Percentiles rank a stretch among this genome's conserved stretches.
These are phyloP conservation scores for Spodoptera littoralis DNA, from an alignment of 2,888 invertebrate genomes.

Conservation along the genomic window DNA sequence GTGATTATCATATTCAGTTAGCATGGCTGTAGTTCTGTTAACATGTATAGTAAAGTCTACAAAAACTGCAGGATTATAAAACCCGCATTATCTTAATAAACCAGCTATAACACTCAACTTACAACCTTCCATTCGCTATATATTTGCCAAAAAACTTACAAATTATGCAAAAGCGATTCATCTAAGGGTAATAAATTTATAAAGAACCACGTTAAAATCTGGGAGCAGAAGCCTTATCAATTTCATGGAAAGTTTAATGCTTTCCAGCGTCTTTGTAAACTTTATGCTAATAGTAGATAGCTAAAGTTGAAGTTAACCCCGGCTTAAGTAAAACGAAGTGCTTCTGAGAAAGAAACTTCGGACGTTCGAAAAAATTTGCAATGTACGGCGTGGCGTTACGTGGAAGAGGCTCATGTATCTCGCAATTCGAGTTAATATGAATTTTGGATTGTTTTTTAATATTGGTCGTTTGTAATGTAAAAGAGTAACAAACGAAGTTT, in stretches of 20 bases:
- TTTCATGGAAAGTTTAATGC: conserved; percentile 80
- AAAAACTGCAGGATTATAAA: too few relatives aligned
- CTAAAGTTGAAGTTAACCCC: conserved; percentile 76
- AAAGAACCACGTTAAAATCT: conserved; percentile 76
- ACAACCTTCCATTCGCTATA: not conserved
- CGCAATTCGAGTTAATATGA: too few relatives aligned
- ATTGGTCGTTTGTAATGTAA: too few relatives aligned
- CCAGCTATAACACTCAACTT: too few relatives aligned
- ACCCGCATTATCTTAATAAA: too few relatives aligned
- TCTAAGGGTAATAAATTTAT: conserved; percentile 71
- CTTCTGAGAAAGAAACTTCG: conserved; percentile 73
- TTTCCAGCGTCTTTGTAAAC: conserved; percentile 75
- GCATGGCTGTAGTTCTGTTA: too few relatives aligned
- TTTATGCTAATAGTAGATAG: conserved; percentile 85
- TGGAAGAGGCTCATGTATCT: too few relatives aligned
- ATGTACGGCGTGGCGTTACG: conserved; percentile 50
- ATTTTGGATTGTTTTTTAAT: too few relatives aligned
- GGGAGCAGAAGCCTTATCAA: conserved; percentile 75
- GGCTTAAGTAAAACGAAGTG: conserved; percentile 83
- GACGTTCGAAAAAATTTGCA: conserved; percentile 67
- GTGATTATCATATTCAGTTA: too few relatives aligned
- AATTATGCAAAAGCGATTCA: conserved; percentile 69
- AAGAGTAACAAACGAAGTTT: too few relatives aligned
- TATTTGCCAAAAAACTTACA: conserved; percentile 52
- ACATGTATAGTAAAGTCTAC: too few relatives aligned